Base-by-base conservation (phyloP, 2,888 invertebrate species). In the Prostheceraeus crozeri region DNA sequence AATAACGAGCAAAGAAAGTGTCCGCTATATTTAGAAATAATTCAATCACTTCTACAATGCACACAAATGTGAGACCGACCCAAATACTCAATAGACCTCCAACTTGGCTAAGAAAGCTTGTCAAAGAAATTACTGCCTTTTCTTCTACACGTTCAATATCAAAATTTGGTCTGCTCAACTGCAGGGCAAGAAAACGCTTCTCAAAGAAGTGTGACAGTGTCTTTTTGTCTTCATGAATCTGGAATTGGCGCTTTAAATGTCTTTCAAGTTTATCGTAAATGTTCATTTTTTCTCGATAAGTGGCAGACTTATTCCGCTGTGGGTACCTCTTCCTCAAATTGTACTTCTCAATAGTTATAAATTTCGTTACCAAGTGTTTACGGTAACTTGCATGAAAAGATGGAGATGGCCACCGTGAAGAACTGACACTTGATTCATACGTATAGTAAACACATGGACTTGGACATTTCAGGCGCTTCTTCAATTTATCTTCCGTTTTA, bases 1-100 rank as follows among this genome's bases (percentile, higher is more conserved):
- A n/a, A n/a, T n/a, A n/a, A n/a, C n/a, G n/a, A n/a, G n/a, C n/a
- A n/a, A n/a, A n/a, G 4, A 48, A 8, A 4, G 48, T 48, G 25
- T 48, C 48, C 25, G 28, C 25, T 4, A 55, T 55, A 40, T 55
- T 55, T 25, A 58, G 35, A 21, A 35, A 36, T 16, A 59, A 25
- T 36, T 59, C 59, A n/a, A 60, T 16, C 8, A 59, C n/a, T 36
- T 59, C 59, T 8, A 59, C 59, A 36, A 59, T 59, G 52, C 59
- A 59, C 19, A 59, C 30, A 59, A 59, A 59, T 11, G 59, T 59
- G 2, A 59, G 59, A 10, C 59, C 59, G 40, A 59, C 40, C 59
- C 59, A 59, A 30, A 59, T 59, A 36, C 55, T 58, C 59, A 59
- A 36, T 8, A 59, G 59, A 14, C 59, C 59, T 21, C 59, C 59